Evolutionary conservation across 2,888 invertebrate genomes (phyloP), one percentile per base, ranked within the genome.

Genomic region (Caenorhabditis parvicauda): DNA sequence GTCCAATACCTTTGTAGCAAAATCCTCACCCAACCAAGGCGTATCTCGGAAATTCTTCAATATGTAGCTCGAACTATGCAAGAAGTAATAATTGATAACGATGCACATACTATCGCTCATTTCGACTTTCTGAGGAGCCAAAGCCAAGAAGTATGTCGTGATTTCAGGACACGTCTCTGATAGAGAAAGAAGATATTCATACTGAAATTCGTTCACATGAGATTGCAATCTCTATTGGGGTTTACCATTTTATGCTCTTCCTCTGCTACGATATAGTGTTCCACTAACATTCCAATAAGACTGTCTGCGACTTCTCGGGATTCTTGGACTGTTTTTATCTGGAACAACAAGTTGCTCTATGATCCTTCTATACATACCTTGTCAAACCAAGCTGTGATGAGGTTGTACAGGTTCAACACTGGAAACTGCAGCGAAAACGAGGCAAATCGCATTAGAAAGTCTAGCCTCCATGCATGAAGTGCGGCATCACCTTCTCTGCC

Each of bases 351-450:
- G 43, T 22, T 9, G 7, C 12, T 22, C 27, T 7, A 27, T 7
- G 6, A 7, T 5, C n/a, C 38, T 41, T 9, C 14, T 4, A 17
- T 3, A 37, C 7, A 27, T n/a, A 67, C 67, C 41, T 64, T 67
- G 46, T 61, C 54, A 27, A 72, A 39, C 69, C 69, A 72, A 19
- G 57, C 60, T 35, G 57, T 57, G 3, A 67, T 47, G 29, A 54
- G 59, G 3, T 62, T 64, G 52, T 60, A 62, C 6, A 67, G 39
- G 35, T 59, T 58, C 12, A 67, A 35, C 25, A 63, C 54, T 4
- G 72, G 67, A 27, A 54, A 60, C 37, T 72, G 72, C 3, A 67
- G 47, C 1, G 67, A 48, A 24, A 64, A 69, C 2, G 65, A 64
- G 5, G 55, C 57, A 21, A 69, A 47, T 44, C 57, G 57, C 14